These are phyloP conservation scores for Myxocyprinus asiaticus DNA, from an alignment of 2,113 vertebrate species.

Conservation along the genomic window DNA sequence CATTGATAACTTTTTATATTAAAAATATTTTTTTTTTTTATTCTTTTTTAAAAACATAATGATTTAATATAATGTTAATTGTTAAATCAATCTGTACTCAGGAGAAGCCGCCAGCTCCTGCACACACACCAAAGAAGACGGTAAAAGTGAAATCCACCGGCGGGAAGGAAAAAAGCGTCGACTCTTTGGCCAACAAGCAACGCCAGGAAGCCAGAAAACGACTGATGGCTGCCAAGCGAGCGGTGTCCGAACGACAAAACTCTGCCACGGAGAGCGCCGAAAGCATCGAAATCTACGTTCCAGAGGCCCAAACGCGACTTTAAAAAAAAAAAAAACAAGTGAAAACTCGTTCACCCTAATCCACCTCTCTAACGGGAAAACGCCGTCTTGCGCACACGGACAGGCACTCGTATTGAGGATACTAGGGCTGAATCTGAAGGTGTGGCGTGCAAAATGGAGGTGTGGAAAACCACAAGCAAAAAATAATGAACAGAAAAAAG, in stretches of 20 bases:
- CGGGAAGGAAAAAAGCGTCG: slow-evolving; percentile 87
- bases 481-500: background rate
- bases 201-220: slow-evolving; percentile 95
- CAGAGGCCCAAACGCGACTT: slow-evolving; percentile 89
- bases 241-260: slow-evolving; percentile 94
- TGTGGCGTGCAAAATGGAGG: background rate
- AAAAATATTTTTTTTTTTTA: too few species aligned
- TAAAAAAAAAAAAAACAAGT: slow-evolving; percentile 57
- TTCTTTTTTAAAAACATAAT: too few species aligned
- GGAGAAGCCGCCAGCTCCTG: slow-evolving; percentile 91
- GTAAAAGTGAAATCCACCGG: slow-evolving; percentile 84
- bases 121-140: slow-evolving; percentile 96
- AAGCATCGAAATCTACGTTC: slow-evolving; percentile 99
- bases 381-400: background rate
- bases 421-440: background rate
- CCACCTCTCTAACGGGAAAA: background rate
- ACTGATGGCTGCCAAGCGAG: slow-evolving; percentile 94
- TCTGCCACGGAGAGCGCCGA: slow-evolving; percentile 97
- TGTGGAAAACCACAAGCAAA: background rate
- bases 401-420: background rate
- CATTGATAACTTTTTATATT: too few species aligned
- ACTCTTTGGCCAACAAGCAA: slow-evolving; percentile 89
- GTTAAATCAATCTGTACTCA: slow-evolving; percentile 68
- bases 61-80: too few species aligned
- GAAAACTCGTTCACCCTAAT: background rate